Evolutionary conservation across 2,113 vertebrate species (phyloP).

Genomic region (Otocyon megalotis): DNA sequence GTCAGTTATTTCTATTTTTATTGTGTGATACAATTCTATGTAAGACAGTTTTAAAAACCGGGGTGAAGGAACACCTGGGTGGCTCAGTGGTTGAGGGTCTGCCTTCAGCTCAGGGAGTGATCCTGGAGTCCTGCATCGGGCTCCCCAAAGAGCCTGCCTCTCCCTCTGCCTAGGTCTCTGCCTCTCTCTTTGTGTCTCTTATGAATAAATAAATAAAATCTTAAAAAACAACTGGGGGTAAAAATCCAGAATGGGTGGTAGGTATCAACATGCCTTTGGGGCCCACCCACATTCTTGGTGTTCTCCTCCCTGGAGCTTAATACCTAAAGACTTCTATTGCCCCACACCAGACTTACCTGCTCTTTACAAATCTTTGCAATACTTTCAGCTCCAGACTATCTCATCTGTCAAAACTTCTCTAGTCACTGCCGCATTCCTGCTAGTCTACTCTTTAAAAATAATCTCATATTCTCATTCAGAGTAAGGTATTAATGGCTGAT

Average conservation of each 20-base stretch:
- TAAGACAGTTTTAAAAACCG: background rate
- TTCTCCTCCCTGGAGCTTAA: background rate
- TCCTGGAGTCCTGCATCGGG: too few relatives aligned
- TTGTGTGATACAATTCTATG: background rate
- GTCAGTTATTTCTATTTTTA: constrained; percentile 45
- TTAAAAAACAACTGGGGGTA: too few relatives aligned
- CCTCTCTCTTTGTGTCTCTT: too few relatives aligned
- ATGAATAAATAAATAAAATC: too few relatives aligned
- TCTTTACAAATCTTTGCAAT: background rate
- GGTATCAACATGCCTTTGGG: background rate
- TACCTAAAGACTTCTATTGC: background rate
- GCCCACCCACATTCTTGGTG: background rate
- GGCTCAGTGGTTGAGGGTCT: too few relatives aligned
- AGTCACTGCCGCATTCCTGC: background rate
- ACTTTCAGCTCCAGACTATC: background rate
- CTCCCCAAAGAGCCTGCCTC: too few relatives aligned
- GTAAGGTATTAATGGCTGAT: background rate
- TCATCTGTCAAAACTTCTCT: background rate
- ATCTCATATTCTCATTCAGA: background rate
- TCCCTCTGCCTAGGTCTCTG: too few relatives aligned
- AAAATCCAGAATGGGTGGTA: background rate
- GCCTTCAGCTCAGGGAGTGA: too few relatives aligned
- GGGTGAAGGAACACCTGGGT: too few relatives aligned
- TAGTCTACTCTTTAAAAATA: constrained; percentile 8
- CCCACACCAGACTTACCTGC: background rate